Conservation (phyloP, 2,113 vertebrate genomes). For the Xiphophorus hellerii region DNA sequence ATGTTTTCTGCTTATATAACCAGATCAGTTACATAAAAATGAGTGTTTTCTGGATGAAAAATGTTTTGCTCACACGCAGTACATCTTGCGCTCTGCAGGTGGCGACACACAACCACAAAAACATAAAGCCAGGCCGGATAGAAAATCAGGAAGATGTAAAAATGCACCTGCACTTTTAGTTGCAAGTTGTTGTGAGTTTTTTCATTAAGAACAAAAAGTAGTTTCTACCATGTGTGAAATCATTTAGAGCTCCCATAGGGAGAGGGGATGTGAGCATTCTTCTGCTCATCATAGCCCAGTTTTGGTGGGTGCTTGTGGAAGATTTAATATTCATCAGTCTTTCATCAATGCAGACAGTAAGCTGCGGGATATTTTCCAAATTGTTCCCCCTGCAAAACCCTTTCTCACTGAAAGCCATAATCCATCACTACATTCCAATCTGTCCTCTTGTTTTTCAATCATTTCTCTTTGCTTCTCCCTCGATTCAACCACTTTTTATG, state of each 20-base stretch:
- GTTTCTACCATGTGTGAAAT: too few species aligned
- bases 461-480: constrained; percentile 11
- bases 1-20: constrained; percentile 15
- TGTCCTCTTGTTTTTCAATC: constrained; percentile 19
- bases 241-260: not conserved
- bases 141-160: not conserved
- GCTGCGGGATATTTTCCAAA: constrained; percentile 38
- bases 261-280: too few species aligned
- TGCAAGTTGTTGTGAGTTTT: not conserved
- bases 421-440: constrained; percentile 44
- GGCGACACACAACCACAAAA: constrained; percentile 60
- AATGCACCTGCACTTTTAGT: not conserved
- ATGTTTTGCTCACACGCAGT: not conserved
- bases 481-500: not conserved
- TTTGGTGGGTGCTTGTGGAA: not conserved
- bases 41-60: not conserved
- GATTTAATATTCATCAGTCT: constrained; percentile 34
- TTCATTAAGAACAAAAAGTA: not conserved
- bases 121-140: not conserved
- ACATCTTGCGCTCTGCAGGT: constrained; percentile 46
- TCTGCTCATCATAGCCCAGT: not conserved
- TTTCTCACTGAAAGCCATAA: constrained; percentile 35
- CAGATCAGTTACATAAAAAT: constrained; percentile 38
- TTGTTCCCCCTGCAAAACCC: constrained; percentile 39
- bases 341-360: constrained; percentile 34